Percentiles rank a stretch among this genome's conserved stretches.
Conservation (phyloP, 2,888 invertebrate genomes). For the Agonopterix arenella region DNA sequence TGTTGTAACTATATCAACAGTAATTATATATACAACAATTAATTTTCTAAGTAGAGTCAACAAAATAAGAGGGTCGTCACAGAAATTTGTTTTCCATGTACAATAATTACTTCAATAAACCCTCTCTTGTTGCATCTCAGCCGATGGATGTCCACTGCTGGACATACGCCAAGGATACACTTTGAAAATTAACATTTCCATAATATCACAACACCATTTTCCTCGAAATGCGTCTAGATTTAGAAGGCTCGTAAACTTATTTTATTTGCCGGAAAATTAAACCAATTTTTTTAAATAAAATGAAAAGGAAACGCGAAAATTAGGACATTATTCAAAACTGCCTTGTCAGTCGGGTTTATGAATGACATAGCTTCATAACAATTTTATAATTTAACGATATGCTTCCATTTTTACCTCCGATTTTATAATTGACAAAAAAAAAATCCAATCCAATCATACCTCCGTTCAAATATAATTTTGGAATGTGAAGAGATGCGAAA, state of each 20-base stretch:
- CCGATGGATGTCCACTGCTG: no score
- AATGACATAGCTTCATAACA: neutral
- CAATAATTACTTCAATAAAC: no score
- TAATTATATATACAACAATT: no score
- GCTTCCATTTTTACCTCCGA: neutral
- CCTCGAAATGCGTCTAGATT: neutral
- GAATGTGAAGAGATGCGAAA: neutral
- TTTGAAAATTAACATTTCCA: no score
- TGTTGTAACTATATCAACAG: no score
- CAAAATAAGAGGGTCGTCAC: no score
- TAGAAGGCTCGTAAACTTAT: slow-evolving; percentile 3
- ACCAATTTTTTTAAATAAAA: slow-evolving; percentile 2
- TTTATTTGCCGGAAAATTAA: slow-evolving; percentile 5
- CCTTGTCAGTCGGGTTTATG: neutral
- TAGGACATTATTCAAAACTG: slow-evolving; percentile 1
- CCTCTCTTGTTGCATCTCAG: no score
- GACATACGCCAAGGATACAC: no score
- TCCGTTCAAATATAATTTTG: neutral
- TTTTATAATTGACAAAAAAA: neutral
- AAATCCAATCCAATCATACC: neutral
- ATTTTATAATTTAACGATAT: neutral
- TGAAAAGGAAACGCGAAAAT: slow-evolving; percentile 1
- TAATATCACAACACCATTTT: no score
- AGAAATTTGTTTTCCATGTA: no score
- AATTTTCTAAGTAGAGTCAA: no score